These are phyloP conservation scores for Hirtodrosophila histrioides DNA, from an alignment of 2,888 invertebrate species.

Conservation along the genomic window DNA sequence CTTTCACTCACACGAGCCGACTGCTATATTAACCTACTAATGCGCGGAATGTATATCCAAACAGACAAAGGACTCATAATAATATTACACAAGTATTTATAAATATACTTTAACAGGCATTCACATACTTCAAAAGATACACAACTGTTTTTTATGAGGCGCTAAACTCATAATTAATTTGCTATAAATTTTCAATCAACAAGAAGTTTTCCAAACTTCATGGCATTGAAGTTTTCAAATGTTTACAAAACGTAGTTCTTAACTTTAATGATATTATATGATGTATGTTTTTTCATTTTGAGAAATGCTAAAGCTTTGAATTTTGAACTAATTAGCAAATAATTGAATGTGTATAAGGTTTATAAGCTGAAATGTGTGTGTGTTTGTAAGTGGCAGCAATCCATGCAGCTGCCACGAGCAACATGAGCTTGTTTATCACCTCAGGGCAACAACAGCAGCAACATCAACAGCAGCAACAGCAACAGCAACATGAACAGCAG, in stretches of 20 bases:
- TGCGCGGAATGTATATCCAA: slow-evolving; percentile 24
- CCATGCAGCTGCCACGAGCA: slow-evolving; percentile 37
- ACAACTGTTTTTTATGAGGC: slow-evolving; percentile 13
- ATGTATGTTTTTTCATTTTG: neutral
- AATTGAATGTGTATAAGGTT: slow-evolving; percentile 55
- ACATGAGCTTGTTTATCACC: slow-evolving; percentile 74
- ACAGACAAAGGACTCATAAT: slow-evolving; percentile 13
- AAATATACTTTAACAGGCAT: slow-evolving; percentile 7
- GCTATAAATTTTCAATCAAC: slow-evolving; percentile 6
- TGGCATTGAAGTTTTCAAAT: slow-evolving; percentile 20
- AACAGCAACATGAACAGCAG: slow-evolving; percentile 27
- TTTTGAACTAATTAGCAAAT: slow-evolving; percentile 62
- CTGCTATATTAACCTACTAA: neutral
- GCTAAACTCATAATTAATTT: slow-evolving; percentile 40
- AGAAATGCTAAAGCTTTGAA: slow-evolving; percentile 12
- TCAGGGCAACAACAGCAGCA: slow-evolving; percentile 37
- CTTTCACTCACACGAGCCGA: neutral
- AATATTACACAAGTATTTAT: slow-evolving; percentile 31
- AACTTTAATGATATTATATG: slow-evolving; percentile 32
- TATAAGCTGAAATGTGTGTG: slow-evolving; percentile 16
- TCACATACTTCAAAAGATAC: slow-evolving; percentile 29
- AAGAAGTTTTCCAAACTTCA: neutral
- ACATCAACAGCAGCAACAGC: slow-evolving; percentile 17
- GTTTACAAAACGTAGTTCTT: slow-evolving; percentile 32
- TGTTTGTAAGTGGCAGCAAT: slow-evolving; percentile 30